Conservation (phyloP, 2,888 invertebrate species). For the Chymomyza procnemis region DNA sequence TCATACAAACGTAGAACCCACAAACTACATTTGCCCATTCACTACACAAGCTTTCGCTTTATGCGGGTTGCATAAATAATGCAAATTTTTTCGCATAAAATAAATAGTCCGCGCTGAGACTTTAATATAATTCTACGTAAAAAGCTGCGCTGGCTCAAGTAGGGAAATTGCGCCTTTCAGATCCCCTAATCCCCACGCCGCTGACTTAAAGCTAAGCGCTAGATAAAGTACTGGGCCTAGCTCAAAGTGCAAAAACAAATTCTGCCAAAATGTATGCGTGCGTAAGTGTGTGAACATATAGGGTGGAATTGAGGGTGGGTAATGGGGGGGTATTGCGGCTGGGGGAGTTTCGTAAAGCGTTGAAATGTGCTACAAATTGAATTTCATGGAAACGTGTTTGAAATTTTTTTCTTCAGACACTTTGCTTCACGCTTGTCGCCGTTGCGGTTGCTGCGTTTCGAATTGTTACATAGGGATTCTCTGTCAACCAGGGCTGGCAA, state of each 20-base stretch:
- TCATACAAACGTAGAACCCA: no score
- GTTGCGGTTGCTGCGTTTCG: background rate
- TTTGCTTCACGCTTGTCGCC: constrained; percentile 9
- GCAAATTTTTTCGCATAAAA: no score
- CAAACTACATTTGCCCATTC: no score
- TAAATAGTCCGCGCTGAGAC: no score
- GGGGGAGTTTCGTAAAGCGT: constrained; percentile 62
- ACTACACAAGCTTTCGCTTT: no score
- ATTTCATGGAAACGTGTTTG: constrained; percentile 73
- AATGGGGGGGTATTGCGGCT: constrained; percentile 9
- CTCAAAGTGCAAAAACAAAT: constrained; percentile 67
- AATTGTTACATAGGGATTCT: background rate
- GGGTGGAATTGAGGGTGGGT: no score
- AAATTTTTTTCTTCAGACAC: constrained; percentile 67
- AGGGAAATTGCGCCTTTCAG: no score
- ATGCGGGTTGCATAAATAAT: no score
- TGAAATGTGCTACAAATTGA: constrained; percentile 72
- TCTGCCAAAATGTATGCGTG: background rate
- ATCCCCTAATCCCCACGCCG: no score
- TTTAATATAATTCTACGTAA: background rate
- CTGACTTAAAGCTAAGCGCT: background rate
- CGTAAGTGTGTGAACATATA: background rate
- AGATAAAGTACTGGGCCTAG: background rate
- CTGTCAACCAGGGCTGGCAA: background rate
- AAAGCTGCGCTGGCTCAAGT: background rate